Evolutionary conservation across 2,113 vertebrate genomes (phyloP).

Genomic region (Stigmatopora nigra): DNA sequence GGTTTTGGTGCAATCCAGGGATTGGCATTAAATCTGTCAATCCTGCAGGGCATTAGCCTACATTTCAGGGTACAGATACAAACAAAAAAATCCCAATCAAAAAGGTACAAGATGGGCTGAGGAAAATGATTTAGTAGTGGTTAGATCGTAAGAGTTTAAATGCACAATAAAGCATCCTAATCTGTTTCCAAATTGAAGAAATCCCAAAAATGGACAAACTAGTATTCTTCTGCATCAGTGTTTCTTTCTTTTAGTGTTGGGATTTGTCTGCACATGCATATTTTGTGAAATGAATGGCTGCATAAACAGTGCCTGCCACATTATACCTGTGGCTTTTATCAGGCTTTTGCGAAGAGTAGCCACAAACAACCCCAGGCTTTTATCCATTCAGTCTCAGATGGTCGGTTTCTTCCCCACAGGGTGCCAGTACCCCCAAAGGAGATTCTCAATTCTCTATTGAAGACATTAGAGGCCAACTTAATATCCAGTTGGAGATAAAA

Average conservation of each 20-base stretch:
- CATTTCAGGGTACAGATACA: conserved; percentile 49
- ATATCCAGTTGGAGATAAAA: conserved; percentile 49
- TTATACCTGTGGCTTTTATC: conserved; percentile 26
- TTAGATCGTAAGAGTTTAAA: conserved; percentile 5
- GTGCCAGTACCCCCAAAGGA: conserved; percentile 23
- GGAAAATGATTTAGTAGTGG: conserved; percentile 12
- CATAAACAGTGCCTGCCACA: conserved; percentile 43
- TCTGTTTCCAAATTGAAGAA: background rate
- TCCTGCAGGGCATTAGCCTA: conserved; percentile 64
- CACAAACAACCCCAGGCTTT: conserved; percentile 49
- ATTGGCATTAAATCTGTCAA: conserved; percentile 67
- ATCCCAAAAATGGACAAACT: background rate
- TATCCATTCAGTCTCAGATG: conserved; percentile 34
- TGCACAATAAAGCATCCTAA: background rate
- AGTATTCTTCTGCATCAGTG: conserved; percentile 7
- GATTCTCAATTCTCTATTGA: conserved; percentile 49
- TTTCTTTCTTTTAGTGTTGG: conserved; percentile 7
- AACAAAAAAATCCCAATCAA: conserved; percentile 32
- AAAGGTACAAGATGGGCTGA: conserved; percentile 23
- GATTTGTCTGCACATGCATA: conserved; percentile 14
- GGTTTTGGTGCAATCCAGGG: conserved; percentile 53
- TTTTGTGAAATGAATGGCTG: conserved; percentile 30
- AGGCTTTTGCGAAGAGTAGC: conserved; percentile 39
- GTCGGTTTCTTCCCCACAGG: conserved; percentile 43
- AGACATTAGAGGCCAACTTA: conserved; percentile 45